Conservation (phyloP, 64 coral and sea anemone genomes). For the Montipora cactus region DNA sequence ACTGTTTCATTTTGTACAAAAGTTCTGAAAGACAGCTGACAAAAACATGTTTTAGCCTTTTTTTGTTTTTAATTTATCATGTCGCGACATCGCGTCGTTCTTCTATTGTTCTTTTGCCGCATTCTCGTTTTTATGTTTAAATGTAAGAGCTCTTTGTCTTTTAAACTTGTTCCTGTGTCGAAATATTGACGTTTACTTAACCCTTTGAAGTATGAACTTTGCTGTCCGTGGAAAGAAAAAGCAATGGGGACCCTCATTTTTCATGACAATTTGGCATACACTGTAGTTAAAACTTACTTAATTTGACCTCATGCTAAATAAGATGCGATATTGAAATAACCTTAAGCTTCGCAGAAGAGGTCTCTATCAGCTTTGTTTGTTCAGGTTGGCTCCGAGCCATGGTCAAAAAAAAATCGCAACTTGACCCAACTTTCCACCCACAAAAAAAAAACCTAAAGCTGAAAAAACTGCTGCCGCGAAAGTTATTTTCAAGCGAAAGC, state of each 20-base stretch:
- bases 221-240: not conserved
- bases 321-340: too few relatives aligned
- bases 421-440: too few relatives aligned
- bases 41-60: too few relatives aligned
- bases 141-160: too few relatives aligned
- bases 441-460: too few relatives aligned
- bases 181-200: constrained; percentile 1
- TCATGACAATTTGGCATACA: not conserved
- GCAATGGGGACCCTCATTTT: not conserved
- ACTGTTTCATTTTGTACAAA: not conserved
- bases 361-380: constrained; percentile 8
- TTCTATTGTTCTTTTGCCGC: not conserved
- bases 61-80: not conserved
- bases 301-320: too few relatives aligned
- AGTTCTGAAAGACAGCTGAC: too few relatives aligned
- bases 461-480: not conserved
- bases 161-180: not conserved
- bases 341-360: not conserved
- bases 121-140: too few relatives aligned
- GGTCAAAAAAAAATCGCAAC: too few relatives aligned
- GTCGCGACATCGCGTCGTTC: constrained; percentile 8
- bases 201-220: not conserved
- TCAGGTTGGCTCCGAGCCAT: constrained; percentile 5
- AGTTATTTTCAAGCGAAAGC: not conserved
- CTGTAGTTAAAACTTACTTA: not conserved